These are phyloP conservation scores for Ctenicera cuprea DNA, from an alignment of 2,888 invertebrate species.

Conservation along the genomic window DNA sequence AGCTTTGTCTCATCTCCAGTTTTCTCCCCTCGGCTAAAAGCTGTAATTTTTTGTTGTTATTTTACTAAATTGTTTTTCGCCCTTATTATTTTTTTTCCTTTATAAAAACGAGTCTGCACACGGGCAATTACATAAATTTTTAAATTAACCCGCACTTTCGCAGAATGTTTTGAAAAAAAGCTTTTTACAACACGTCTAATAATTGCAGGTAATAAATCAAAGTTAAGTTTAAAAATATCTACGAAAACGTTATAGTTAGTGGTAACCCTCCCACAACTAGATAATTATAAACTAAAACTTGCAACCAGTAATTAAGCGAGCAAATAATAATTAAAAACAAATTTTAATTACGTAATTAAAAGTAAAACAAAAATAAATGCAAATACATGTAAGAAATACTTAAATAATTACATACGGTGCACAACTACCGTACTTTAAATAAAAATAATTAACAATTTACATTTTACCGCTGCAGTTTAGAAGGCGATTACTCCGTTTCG, in stretches of 20 bases:
- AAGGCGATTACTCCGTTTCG: constrained; percentile 5
- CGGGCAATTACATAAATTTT: constrained; percentile 2
- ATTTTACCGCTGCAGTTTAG: constrained; percentile 7
- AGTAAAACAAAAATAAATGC: constrained; percentile 16
- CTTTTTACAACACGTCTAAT: not conserved
- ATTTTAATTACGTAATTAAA: constrained; percentile 31
- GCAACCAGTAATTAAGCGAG: constrained; percentile 19
- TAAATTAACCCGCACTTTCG: not conserved
- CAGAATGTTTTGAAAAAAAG: not conserved
- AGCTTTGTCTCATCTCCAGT: constrained; percentile 43
- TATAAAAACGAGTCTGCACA: not conserved
- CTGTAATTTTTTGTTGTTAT: constrained; percentile 46
- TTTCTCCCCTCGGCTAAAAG: constrained; percentile 32
- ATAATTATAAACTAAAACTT: constrained; percentile 26
- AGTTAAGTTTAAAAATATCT: not conserved
- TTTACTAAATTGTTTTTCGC: constrained; percentile 42
- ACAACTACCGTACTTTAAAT: constrained; percentile 10
- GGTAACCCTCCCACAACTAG: constrained; percentile 3
- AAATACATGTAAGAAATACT: constrained; percentile 4
- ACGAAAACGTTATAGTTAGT: constrained; percentile 5
- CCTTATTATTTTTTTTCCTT: constrained; percentile 13
- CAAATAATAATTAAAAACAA: constrained; percentile 29
- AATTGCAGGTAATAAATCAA: not conserved
- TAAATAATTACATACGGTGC: not conserved
- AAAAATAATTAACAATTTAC: constrained; percentile 26